phyloP scores from a whole-genome alignment of 2,113 vertebrate genomes.

The Cyanoramphus novaezelandiae region DNA sequence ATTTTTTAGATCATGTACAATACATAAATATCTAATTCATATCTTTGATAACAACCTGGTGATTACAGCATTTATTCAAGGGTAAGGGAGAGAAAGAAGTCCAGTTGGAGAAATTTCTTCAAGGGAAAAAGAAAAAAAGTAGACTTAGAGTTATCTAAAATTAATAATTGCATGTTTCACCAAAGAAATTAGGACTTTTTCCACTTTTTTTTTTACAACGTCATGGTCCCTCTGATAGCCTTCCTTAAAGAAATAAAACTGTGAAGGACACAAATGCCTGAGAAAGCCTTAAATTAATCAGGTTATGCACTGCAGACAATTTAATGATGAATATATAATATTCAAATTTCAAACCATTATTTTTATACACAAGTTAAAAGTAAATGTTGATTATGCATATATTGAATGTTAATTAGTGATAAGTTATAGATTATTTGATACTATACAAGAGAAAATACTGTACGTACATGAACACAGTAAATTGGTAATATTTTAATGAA shows the following conservation, averaged over 20 bases:
- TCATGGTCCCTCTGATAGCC: background rate
- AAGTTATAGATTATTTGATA: background rate
- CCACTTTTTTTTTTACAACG: background rate
- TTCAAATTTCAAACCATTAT: background rate
- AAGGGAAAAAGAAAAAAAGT: background rate
- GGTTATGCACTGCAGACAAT: background rate
- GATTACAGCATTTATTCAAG: background rate
- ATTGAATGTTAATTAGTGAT: background rate
- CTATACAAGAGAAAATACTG: background rate
- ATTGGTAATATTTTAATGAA: background rate
- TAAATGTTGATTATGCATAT: background rate
- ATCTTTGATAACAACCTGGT: background rate
- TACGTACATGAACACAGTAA: background rate
- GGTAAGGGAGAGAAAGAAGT: accelerated
- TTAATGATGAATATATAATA: background rate
- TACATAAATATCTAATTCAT: background rate
- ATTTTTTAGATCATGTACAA: background rate
- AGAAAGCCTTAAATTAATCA: background rate
- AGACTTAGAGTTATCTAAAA: background rate
- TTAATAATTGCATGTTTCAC: background rate
- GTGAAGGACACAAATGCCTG: background rate
- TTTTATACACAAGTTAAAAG: background rate
- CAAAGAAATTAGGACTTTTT: background rate
- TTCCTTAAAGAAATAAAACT: background rate
- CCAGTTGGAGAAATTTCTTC: background rate